Conservation (phyloP, 2,797 vertebrate species). For the Macropodus opercularis region DNA sequence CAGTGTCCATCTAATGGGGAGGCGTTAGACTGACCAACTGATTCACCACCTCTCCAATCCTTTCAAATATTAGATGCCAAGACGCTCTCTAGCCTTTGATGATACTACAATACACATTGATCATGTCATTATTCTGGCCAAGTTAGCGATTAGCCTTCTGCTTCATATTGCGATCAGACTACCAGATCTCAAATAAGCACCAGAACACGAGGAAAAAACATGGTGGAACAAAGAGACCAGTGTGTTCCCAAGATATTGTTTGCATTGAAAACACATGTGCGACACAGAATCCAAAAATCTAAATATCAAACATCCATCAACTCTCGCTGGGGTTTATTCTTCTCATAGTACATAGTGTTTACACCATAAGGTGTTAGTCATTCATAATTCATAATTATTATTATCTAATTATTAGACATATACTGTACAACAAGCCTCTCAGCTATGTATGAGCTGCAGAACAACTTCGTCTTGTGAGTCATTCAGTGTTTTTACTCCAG, state of each 20-base stretch:
- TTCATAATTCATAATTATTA: too few species aligned
- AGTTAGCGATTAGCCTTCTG: not conserved
- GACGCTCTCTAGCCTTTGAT: not conserved
- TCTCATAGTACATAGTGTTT: constrained; percentile 6
- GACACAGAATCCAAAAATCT: constrained; percentile 5
- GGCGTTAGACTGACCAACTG: too few species aligned
- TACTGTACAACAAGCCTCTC: constrained; percentile 10
- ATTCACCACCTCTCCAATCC: not conserved
- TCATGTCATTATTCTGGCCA: not conserved
- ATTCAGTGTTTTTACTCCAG: constrained; percentile 10
- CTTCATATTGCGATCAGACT: constrained; percentile 23
- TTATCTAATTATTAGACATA: constrained; percentile 24
- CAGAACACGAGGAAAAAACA: constrained; percentile 6
- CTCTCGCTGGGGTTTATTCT: constrained; percentile 30
- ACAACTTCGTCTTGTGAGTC: constrained; percentile 30
- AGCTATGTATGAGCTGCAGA: constrained; percentile 14
- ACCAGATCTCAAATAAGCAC: constrained; percentile 34
- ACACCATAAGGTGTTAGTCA: too few species aligned
- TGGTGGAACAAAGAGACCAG: constrained; percentile 42
- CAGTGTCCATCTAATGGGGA: not conserved
- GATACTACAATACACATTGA: not conserved
- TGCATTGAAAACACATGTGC: constrained; percentile 63
- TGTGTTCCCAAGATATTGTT: constrained; percentile 48
- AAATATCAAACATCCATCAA: not conserved
- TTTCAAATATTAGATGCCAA: not conserved